These are phyloP conservation scores for Dendrolimus houi DNA, from an alignment of 2,888 invertebrate species.

Conservation along the genomic window DNA sequence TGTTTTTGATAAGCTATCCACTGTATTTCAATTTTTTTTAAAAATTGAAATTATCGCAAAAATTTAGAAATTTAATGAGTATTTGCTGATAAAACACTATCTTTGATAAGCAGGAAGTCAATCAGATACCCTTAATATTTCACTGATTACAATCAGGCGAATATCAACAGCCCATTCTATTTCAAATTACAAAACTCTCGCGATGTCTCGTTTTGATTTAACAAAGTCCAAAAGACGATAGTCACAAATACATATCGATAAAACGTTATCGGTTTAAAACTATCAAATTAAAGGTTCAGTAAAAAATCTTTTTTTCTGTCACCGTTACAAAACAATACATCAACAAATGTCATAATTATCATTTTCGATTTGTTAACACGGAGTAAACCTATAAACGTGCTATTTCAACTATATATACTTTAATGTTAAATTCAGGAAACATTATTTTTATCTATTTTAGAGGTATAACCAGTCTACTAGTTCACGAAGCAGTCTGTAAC, in stretches of 20 bases:
- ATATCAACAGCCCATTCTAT: too few relatives aligned
- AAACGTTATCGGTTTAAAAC: conserved; percentile 16
- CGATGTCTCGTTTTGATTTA: background rate
- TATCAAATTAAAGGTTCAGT: conserved; percentile 41
- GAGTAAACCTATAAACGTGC: conserved; percentile 47
- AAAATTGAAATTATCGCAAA: too few relatives aligned
- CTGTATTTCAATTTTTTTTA: too few relatives aligned
- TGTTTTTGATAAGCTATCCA: too few relatives aligned
- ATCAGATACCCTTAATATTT: too few relatives aligned
- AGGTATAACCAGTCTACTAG: conserved; percentile 72
- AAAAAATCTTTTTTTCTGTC: conserved; percentile 39
- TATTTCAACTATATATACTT: conserved; percentile 56
- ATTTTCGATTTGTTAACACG: conserved; percentile 42
- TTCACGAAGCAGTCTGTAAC: conserved; percentile 69
- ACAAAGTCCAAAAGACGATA: conserved; percentile 1
- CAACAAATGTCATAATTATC: conserved; percentile 34
- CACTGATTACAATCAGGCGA: too few relatives aligned
- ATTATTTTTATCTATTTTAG: conserved; percentile 26
- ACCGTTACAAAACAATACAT: conserved; percentile 34
- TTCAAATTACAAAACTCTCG: background rate
- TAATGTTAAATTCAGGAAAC: conserved; percentile 51
- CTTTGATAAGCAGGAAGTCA: too few relatives aligned
- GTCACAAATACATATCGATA: conserved; percentile 5
- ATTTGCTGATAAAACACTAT: too few relatives aligned
- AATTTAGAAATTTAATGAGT: too few relatives aligned